Base-by-base conservation (phyloP, 2,888 invertebrate species). In the Hirtodrosophila trivittata region DNA sequence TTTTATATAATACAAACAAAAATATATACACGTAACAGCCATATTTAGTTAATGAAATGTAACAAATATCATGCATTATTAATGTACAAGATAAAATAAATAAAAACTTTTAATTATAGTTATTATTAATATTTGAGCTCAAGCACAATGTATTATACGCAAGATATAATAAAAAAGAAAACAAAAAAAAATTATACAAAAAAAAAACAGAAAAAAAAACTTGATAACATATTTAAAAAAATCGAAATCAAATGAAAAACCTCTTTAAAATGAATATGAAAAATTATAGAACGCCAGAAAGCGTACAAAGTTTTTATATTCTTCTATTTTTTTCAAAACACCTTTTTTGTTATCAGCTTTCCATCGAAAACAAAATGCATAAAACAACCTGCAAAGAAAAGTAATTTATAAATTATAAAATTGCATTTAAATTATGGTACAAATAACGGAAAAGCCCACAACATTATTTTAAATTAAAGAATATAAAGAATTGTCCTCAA, bases 401-500 rank as follows among this genome's bases (percentile, higher is more conserved):
- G 2, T 21, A 21, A 21, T 3, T 21, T 3, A 21, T 21, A 3
- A 21, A 21, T n/a, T 3, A 21, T 21, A 21, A 33, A 82, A 69
- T 63, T 82, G 82, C 82, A 83, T 83, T 83, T 83, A 83, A 83
- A 77, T 83, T 70, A 87, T 83, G 82, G 82, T 83, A 83, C 82
- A 83, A 83, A 81, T 39, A 41, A 62, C 33, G n/a, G 13, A 28
- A 28, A 9, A 28, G 5, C 28, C 18, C 18, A 21, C 39, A 39
- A 58, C 52, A 41, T 58, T 75, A 58, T 72, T 86, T 77, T 69
- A 71, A 87, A 75, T 83, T 87, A 67, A 87, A 83, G 86, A 87
- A 87, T 82, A 68, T 87, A 66, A 87, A 82, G 87, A 87, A 87
- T 85, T 72, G 66, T 55, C 21, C 12, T 32, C 37, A 43, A 52